Percentiles rank a stretch among this genome's conserved stretches.
phyloP scores from a whole-genome alignment of 2,888 invertebrate species.

The Trachelus tabidus region DNA sequence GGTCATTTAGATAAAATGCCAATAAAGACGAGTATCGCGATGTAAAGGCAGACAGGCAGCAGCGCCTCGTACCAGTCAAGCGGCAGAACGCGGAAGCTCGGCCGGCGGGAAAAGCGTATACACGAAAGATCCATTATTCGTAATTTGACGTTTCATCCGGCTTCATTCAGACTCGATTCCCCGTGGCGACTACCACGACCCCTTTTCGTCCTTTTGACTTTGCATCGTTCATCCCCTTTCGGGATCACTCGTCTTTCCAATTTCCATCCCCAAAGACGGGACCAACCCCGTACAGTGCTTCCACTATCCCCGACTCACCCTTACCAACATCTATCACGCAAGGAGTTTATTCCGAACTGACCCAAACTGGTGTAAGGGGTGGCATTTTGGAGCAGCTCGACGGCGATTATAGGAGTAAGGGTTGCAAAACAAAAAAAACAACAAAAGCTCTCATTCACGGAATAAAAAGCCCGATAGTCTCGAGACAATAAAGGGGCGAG shows the following conservation, averaged over 20 bases:
- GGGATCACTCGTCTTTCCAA: not conserved
- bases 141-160: not conserved
- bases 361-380: not conserved
- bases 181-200: not conserved
- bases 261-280: not conserved
- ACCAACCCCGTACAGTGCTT: not conserved
- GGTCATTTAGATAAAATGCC: slow-evolving; percentile 2
- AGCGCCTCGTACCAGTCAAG: not conserved
- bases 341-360: not conserved
- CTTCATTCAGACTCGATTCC: not conserved
- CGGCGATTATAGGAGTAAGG: not conserved
- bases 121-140: not conserved
- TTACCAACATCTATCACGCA: not conserved
- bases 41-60: not conserved
- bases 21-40: not conserved
- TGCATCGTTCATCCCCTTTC: not conserved
- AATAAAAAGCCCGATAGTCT: not conserved
- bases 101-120: not conserved
- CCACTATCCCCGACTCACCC: not conserved
- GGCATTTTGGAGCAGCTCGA: not conserved
- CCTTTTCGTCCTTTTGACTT: not conserved
- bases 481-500: not conserved
- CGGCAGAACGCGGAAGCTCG: not conserved
- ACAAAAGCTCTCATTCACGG: not conserved
- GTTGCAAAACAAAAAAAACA: not conserved